phyloP scores from a whole-genome alignment of 2,888 invertebrate genomes.

The Dryocosmus kuriphilus region DNA sequence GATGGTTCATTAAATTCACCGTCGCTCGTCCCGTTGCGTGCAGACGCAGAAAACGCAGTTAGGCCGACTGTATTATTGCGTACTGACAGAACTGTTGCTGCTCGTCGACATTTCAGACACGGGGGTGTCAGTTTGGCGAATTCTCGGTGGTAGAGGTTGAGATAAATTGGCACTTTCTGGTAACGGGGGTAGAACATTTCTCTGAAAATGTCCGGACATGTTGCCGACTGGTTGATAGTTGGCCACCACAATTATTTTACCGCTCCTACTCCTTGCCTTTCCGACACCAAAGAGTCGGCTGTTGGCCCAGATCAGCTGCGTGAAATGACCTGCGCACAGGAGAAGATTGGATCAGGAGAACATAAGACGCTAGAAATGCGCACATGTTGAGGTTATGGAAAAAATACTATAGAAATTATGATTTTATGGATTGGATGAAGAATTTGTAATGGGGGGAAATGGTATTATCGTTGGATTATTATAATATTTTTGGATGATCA shows the following conservation, averaged over 20 bases:
- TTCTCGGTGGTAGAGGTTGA: conserved; percentile 68
- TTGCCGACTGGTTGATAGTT: conserved; percentile 92
- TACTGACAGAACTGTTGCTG: conserved; percentile 64
- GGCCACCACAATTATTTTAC: conserved; percentile 90
- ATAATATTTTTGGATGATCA: too few species aligned
- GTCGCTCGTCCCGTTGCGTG: conserved; percentile 64
- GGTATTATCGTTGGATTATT: too few species aligned
- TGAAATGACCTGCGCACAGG: conserved; percentile 86
- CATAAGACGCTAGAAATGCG: neutral
- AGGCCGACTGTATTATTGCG: conserved; percentile 71
- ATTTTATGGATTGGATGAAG: neutral
- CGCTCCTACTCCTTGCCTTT: conserved; percentile 87
- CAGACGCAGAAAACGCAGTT: conserved; percentile 72
- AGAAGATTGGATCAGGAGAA: conserved; percentile 48
- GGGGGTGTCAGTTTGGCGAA: conserved; percentile 57
- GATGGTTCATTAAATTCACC: conserved; percentile 46
- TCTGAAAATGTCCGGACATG: conserved; percentile 85
- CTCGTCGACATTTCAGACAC: conserved; percentile 63
- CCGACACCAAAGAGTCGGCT: conserved; percentile 89
- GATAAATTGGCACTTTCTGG: conserved; percentile 81
- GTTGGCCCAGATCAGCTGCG: conserved; percentile 90
- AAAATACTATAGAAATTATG: conserved; percentile 17
- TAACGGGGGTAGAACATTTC: conserved; percentile 87
- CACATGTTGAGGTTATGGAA: conserved; percentile 6
- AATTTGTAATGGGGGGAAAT: too few species aligned